Evolutionary conservation across 2,113 vertebrate genomes (phyloP).

Genomic region (Bos javanicus): DNA sequence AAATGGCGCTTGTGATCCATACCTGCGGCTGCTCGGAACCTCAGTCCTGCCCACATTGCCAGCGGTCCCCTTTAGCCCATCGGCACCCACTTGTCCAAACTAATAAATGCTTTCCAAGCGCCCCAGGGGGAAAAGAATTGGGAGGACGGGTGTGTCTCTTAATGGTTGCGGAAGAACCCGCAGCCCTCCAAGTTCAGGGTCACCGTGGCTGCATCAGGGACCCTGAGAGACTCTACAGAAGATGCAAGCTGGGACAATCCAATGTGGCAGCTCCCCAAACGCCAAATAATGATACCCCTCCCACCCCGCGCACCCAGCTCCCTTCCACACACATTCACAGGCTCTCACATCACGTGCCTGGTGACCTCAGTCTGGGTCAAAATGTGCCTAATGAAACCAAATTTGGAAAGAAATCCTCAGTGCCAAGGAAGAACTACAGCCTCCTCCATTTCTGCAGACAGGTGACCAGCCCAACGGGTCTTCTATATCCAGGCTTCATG

Average conservation of each 20-base stretch:
- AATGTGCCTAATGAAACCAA: not conserved
- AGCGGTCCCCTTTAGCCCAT: not conserved
- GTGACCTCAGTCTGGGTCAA: not conserved
- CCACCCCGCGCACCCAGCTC: not conserved
- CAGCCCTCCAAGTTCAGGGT: not conserved
- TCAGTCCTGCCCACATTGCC: accelerated
- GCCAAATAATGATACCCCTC: not conserved
- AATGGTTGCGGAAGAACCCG: not conserved
- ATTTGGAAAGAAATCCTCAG: not conserved
- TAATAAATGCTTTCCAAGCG: accelerated
- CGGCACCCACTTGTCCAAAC: accelerated
- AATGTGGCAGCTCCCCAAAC: not conserved
- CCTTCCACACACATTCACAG: not conserved
- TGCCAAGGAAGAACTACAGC: not conserved
- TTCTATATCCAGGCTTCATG: not conserved
- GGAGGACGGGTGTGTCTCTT: not conserved
- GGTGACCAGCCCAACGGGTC: not conserved
- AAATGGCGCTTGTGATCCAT: accelerated
- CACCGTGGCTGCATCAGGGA: not conserved
- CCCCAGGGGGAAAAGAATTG: not conserved
- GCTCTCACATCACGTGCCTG: not conserved
- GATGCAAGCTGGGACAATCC: not conserved
- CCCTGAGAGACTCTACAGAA: not conserved
- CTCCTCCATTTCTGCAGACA: not conserved
- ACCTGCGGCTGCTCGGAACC: accelerated